Conservation (phyloP, 2,888 invertebrate genomes). For the Amphimallon solstitiale region DNA sequence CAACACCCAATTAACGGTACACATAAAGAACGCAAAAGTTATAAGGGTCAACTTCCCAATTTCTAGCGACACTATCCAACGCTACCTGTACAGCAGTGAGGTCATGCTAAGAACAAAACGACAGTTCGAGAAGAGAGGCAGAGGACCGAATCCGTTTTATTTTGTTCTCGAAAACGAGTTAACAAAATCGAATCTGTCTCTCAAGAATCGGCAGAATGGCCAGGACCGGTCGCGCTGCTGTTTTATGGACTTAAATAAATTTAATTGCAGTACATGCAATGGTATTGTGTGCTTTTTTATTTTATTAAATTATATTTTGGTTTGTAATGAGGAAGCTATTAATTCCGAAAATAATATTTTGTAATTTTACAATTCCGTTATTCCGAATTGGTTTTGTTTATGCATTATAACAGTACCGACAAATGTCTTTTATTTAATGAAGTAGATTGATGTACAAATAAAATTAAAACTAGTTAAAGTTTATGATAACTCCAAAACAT, state of each 20-base stretch:
- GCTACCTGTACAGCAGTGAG: constrained; percentile 22
- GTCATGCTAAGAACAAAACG: constrained; percentile 21
- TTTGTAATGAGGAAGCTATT: no score
- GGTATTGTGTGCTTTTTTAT: no score
- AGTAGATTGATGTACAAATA: no score
- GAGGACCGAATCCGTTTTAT: constrained; percentile 52
- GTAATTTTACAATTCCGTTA: no score
- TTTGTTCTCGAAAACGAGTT: constrained; percentile 57
- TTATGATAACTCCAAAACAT: no score
- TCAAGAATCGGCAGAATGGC: constrained; percentile 32
- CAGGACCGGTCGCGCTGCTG: constrained; percentile 12
- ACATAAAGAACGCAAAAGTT: constrained; percentile 35
- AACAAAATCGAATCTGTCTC: constrained; percentile 44
- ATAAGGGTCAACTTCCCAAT: constrained; percentile 45
- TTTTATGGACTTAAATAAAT: background rate
- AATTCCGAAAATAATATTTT: no score
- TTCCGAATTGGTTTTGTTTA: no score
- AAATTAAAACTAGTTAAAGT: no score
- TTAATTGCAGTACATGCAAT: no score
- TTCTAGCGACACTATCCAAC: constrained; percentile 33
- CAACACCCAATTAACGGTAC: constrained; percentile 57
- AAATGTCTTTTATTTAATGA: no score
- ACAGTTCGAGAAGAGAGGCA: constrained; percentile 31
- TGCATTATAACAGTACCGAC: no score
- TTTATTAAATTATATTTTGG: no score